phyloP scores from a whole-genome alignment of 2,113 vertebrate genomes.

The Corythaixoides concolor region DNA sequence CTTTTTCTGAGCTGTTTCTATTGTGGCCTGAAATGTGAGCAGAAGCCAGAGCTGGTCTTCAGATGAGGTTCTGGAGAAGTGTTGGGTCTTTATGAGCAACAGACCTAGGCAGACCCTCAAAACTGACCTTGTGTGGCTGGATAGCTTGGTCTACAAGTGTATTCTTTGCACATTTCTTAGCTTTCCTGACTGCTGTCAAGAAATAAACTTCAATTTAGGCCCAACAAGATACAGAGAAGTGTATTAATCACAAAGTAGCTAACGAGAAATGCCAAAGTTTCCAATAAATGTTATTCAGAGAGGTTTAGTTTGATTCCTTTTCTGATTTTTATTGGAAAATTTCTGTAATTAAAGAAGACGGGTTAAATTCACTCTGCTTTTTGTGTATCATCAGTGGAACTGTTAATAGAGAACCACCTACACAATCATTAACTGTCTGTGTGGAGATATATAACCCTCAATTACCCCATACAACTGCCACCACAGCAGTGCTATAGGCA shows the following conservation, averaged over 20 bases:
- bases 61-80: neutral
- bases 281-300: neutral
- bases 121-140: neutral
- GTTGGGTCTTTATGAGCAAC: neutral
- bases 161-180: neutral
- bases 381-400: neutral
- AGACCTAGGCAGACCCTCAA: neutral
- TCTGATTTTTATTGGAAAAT: constrained; percentile 8
- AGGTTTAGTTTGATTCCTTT: neutral
- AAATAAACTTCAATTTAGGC: neutral
- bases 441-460: neutral
- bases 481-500: neutral
- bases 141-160: neutral
- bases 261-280: constrained; percentile 19
- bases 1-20: neutral
- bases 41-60: neutral
- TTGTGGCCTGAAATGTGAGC: neutral
- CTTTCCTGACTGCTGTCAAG: neutral
- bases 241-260: neutral
- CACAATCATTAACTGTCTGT: neutral
- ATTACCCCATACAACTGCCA: neutral
- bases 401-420: neutral
- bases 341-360: neutral
- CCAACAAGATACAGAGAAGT: neutral
- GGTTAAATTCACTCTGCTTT: neutral